A percentile compares a stretch with the other conserved stretches of the same genome.
Conservation (phyloP, 1,140 invertebrate species). For the Maconellicoccus hirsutus region DNA sequence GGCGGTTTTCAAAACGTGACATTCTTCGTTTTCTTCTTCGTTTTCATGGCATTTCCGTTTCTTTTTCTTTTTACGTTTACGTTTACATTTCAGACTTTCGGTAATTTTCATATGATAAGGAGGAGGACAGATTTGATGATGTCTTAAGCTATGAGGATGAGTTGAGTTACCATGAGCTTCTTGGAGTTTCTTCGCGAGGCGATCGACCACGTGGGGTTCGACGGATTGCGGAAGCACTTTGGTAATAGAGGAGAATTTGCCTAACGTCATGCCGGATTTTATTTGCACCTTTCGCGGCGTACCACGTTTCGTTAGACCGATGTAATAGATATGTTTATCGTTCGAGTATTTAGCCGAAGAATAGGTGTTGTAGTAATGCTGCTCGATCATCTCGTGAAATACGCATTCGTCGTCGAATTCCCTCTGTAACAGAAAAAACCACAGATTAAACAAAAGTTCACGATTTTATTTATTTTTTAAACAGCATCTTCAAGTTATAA, state of each 20-base stretch:
- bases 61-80: neutral
- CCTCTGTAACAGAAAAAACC: constrained; percentile 47
- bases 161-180: neutral
- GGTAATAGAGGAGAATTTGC: constrained; percentile 57
- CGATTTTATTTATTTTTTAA: too few species aligned
- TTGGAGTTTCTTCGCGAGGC: constrained; percentile 29
- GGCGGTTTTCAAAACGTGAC: neutral
- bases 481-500: too few species aligned
- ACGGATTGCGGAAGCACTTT: constrained; percentile 52
- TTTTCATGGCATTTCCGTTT: constrained; percentile 16
- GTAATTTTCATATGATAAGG: constrained; percentile 2
- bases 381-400: constrained; percentile 71
- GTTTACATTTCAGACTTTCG: constrained; percentile 6
- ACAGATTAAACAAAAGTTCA: too few species aligned
- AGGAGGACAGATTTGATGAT: constrained; percentile 27
- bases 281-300: constrained; percentile 55
- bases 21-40: constrained; percentile 23
- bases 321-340: constrained; percentile 53
- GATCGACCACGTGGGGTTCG: constrained; percentile 41
- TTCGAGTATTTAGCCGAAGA: constrained; percentile 62
- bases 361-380: constrained; percentile 75
- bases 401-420: constrained; percentile 69
- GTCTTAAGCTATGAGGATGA: constrained; percentile 22
- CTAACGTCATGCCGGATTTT: constrained; percentile 49
- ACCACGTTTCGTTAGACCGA: constrained; percentile 60